Evolutionary conservation across 2,113 vertebrate species (phyloP).

Genomic region (Gallinago undulata): DNA sequence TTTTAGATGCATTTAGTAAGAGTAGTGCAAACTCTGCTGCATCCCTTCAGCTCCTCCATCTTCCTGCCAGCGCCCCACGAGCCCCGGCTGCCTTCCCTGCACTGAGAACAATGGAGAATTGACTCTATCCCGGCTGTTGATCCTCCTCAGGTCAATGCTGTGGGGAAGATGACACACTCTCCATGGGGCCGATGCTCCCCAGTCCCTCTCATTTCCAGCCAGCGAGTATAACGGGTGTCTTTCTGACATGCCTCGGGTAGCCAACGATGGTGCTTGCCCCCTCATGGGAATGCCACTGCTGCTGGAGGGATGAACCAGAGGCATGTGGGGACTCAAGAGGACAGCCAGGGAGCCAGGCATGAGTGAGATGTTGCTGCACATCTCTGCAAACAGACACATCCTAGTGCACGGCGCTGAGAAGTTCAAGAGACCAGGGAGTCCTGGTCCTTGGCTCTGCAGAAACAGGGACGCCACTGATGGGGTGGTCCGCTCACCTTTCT

Average conservation of each 20-base stretch:
- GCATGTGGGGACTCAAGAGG: neutral
- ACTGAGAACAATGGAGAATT: neutral
- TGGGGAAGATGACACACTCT: neutral
- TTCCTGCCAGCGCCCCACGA: neutral
- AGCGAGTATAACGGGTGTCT: neutral
- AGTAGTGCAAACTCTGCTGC: neutral
- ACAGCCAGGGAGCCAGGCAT: neutral
- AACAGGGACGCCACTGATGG: neutral
- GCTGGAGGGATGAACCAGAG: constrained; percentile 7
- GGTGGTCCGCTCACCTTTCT: neutral
- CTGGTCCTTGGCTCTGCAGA: neutral
- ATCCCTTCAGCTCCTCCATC: neutral
- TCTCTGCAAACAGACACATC: neutral
- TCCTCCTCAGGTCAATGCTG: neutral
- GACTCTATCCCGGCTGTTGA: neutral
- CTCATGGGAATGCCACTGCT: neutral
- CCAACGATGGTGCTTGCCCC: neutral
- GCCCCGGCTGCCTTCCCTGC: neutral
- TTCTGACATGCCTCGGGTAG: neutral
- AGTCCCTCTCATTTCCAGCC: neutral
- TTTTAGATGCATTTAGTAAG: neutral
- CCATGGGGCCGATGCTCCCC: neutral
- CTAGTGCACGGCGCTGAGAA: neutral
- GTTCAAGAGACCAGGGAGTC: neutral
- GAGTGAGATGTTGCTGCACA: neutral